phyloP scores from a whole-genome alignment of 64 coral and sea anemone species.

The Orbicella faveolata region DNA sequence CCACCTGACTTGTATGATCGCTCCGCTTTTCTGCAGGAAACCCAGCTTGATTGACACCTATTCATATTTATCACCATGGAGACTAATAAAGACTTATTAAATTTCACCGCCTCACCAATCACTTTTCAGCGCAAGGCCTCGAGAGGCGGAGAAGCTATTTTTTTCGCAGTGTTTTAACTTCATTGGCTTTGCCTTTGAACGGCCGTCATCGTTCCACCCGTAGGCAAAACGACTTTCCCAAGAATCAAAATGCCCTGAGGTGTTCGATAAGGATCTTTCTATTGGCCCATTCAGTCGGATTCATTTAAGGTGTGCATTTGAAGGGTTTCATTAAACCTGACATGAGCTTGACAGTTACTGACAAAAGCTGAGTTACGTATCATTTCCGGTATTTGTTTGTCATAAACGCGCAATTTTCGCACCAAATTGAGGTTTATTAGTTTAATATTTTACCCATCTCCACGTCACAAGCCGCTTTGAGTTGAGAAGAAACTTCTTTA shows the following conservation, averaged over 20 bases:
- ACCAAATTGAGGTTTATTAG: constrained; percentile 66
- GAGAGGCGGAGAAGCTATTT: constrained; percentile 62
- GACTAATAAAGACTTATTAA: constrained; percentile 92
- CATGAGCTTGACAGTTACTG: constrained; percentile 62
- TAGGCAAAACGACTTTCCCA: not conserved
- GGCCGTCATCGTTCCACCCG: not conserved
- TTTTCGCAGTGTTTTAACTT: constrained; percentile 58
- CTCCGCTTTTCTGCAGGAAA: constrained; percentile 35
- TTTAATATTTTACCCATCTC: constrained; percentile 49
- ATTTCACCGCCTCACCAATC: constrained; percentile 82
- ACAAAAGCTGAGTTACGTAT: constrained; percentile 57
- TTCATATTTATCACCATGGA: constrained; percentile 50
- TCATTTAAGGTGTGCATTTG: constrained; percentile 32
- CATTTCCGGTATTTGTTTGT: constrained; percentile 80
- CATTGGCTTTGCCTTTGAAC: constrained; percentile 52
- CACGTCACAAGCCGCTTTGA: constrained; percentile 11
- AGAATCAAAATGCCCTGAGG: not conserved
- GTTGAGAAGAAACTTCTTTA: not conserved
- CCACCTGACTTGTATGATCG: not conserved
- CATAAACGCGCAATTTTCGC: constrained; percentile 56
- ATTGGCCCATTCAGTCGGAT: not conserved
- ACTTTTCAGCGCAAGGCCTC: not conserved
- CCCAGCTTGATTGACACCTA: constrained; percentile 75
- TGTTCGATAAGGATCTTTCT: not conserved
- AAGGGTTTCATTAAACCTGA: constrained; percentile 63